Conservation (phyloP, 1,140 invertebrate genomes). For the Drosophila rhopaloa region DNA sequence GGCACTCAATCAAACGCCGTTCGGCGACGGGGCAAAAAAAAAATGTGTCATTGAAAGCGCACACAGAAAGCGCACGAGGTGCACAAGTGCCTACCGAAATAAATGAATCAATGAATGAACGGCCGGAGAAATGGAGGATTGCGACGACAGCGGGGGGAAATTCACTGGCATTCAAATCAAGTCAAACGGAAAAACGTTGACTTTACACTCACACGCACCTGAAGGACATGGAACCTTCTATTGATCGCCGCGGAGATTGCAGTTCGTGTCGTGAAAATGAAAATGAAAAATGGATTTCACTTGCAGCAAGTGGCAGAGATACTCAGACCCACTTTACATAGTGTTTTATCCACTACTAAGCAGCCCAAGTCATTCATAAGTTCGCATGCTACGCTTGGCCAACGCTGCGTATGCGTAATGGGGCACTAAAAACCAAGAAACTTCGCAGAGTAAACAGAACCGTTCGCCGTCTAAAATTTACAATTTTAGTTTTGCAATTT, state of each 20-base stretch:
- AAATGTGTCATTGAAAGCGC: constrained; percentile 53
- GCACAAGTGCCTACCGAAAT: constrained; percentile 55
- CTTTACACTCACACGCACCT: constrained; percentile 46
- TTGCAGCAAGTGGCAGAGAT: constrained; percentile 8
- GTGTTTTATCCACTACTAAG: neutral
- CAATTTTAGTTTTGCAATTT: constrained; percentile 48
- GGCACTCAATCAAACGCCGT: constrained; percentile 71
- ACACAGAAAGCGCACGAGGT: neutral
- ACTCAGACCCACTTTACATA: constrained; percentile 25
- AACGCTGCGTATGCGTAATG: constrained; percentile 51
- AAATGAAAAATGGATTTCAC: constrained; percentile 5
- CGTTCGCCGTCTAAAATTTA: constrained; percentile 48
- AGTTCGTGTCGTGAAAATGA: constrained; percentile 27
- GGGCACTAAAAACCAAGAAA: constrained; percentile 25
- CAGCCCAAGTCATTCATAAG: constrained; percentile 10
- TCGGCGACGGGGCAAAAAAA: constrained; percentile 33
- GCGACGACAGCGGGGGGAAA: neutral
- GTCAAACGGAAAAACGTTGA: constrained; percentile 74
- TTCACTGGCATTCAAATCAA: constrained; percentile 66
- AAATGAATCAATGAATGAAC: constrained; percentile 54
- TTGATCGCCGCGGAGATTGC: constrained; percentile 15
- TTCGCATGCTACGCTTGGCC: constrained; percentile 7
- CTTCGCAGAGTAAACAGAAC: constrained; percentile 40
- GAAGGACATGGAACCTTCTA: constrained; percentile 11
- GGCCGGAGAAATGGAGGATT: neutral